A percentile compares a stretch with the other conserved stretches of the same genome.
phyloP scores from a whole-genome alignment of 2,113 vertebrate species.

The Monarcha castaneiventris region DNA sequence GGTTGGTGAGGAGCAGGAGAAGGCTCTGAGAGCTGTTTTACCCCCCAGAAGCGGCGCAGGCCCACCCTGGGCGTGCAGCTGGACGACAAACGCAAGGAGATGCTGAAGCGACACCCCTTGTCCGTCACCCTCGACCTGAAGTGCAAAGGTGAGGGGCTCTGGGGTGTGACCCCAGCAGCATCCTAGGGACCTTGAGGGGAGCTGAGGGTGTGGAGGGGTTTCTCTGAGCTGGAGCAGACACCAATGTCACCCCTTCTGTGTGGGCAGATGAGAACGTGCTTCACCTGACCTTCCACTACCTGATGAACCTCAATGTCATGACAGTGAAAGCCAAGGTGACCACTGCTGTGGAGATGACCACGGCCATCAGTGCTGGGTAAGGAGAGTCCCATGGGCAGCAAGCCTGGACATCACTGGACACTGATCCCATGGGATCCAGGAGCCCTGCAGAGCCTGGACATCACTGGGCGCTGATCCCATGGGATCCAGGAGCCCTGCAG shows the following conservation, averaged over 20 bases:
- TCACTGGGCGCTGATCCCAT: accelerated
- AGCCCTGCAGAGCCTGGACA: neutral
- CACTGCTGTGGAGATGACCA: conserved; percentile 79
- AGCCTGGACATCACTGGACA: accelerated
- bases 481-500: neutral
- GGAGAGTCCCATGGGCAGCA: neutral
- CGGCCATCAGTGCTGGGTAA: conserved; percentile 83
- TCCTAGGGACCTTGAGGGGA: neutral
- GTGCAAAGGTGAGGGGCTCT: conserved; percentile 85
- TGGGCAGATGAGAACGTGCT: conserved; percentile 85
- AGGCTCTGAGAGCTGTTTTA: neutral
- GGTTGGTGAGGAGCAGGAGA: neutral
- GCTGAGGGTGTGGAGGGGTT: neutral
- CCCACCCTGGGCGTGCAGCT: conserved; percentile 91
- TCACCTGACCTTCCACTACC: conserved; percentile 89
- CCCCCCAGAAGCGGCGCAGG: conserved; percentile 86
- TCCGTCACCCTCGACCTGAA: conserved; percentile 87
- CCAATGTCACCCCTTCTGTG: neutral
- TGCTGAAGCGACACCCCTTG: conserved; percentile 92
- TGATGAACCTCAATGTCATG: conserved; percentile 97
- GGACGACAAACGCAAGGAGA: conserved; percentile 95
- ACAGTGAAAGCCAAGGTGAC: conserved; percentile 92
- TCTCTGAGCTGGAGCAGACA: neutral
- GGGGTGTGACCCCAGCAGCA: neutral
- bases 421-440: accelerated